A percentile compares a stretch with the other conserved stretches of the same genome.
phyloP scores from a whole-genome alignment of 2,113 vertebrate genomes.

The Crotalus tigris region DNA sequence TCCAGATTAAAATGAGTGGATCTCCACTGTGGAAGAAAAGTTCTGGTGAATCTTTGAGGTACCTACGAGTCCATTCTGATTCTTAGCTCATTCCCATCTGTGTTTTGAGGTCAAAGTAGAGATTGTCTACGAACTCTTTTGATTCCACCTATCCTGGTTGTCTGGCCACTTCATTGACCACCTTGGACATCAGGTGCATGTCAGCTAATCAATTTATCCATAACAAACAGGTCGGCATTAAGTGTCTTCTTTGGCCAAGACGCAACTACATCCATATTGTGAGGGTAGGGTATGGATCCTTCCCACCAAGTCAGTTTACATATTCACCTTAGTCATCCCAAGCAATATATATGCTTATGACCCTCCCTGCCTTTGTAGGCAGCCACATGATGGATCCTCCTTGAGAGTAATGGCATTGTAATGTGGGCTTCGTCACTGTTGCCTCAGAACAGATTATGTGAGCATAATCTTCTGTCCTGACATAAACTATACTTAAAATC shows the following conservation, averaged over 20 bases:
- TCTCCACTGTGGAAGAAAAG: neutral
- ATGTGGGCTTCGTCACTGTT: neutral
- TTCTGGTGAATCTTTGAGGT: neutral
- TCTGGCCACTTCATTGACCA: no score
- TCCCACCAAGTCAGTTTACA: neutral
- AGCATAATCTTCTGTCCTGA: neutral
- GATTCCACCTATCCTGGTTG: neutral
- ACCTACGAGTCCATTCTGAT: neutral
- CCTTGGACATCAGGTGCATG: neutral
- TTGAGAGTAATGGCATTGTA: neutral
- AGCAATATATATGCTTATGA: neutral
- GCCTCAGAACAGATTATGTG: neutral
- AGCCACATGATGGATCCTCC: neutral
- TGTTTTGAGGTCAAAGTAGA: neutral
- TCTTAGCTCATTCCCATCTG: neutral
- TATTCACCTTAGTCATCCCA: neutral
- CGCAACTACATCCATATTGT: neutral
- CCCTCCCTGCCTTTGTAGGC: neutral
- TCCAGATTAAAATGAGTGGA: no score
- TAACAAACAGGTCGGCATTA: neutral
- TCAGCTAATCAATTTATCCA: neutral
- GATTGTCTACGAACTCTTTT: neutral
- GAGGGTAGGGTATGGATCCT: neutral
- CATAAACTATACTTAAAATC: neutral
- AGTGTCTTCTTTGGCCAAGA: neutral